Conservation (phyloP, 2,797 vertebrate species). For the Petrocephalus schoutedeni region DNA sequence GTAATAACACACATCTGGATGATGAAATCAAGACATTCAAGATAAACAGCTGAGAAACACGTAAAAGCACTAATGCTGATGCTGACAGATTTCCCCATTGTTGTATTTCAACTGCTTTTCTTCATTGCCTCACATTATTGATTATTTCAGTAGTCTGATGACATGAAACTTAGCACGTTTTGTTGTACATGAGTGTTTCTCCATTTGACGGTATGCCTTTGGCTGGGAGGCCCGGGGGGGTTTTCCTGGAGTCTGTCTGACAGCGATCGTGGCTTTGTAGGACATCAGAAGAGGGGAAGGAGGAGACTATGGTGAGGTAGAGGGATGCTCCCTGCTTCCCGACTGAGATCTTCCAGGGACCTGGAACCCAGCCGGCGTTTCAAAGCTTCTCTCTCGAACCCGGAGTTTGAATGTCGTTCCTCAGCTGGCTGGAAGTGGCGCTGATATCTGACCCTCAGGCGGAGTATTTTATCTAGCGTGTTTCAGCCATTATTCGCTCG, state of each 20-base stretch:
- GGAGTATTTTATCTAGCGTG: not conserved
- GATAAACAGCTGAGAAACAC: not conserved
- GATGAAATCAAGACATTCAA: not conserved
- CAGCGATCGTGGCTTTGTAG: not conserved
- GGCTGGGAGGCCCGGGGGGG: not conserved
- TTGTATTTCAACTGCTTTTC: not conserved
- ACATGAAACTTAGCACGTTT: not conserved
- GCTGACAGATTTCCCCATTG: not conserved
- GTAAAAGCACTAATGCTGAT: not conserved
- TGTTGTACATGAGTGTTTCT: not conserved
- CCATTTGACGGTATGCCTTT: not conserved
- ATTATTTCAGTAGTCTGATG: not conserved
- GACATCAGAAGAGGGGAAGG: not conserved
- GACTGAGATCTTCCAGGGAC: not conserved
- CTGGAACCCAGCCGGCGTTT: not conserved
- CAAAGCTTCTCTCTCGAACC: not conserved
- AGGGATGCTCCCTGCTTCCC: not conserved
- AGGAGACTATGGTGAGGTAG: not conserved
- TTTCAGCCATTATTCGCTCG: conserved; percentile 10
- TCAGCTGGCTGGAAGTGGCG: not conserved
- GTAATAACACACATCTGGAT: not conserved
- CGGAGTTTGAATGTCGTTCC: not conserved
- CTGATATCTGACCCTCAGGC: not conserved
- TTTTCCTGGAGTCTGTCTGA: not conserved
- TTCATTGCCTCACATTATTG: not conserved